phyloP scores from a whole-genome alignment of 2,797 vertebrate genomes.

The Chelidonichthys spinosus region DNA sequence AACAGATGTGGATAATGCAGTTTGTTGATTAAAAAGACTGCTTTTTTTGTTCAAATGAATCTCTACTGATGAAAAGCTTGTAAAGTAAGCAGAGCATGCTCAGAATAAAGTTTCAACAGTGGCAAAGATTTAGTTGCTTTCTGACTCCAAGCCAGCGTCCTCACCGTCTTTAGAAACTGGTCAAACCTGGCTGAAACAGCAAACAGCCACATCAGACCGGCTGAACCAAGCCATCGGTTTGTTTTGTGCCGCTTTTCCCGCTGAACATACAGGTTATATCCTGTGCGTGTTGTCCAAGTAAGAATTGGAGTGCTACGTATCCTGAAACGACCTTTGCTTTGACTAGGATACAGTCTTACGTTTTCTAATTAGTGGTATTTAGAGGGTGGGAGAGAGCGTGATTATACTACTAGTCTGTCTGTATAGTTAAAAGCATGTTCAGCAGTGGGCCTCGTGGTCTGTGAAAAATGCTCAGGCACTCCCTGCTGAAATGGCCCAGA shows the following conservation, averaged over 20 bases:
- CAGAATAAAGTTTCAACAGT: not conserved
- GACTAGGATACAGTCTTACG: conserved; percentile 5
- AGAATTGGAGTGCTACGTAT: conserved; percentile 18
- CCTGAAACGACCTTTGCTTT: conserved; percentile 60
- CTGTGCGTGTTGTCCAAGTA: not conserved
- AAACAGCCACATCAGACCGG: conserved; percentile 10
- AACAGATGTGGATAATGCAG: not conserved
- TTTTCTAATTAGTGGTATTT: conserved; percentile 39
- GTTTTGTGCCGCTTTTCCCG: conserved; percentile 28
- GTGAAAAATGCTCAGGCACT: conserved; percentile 52
- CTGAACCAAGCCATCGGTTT: conserved; percentile 19
- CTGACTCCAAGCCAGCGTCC: conserved; percentile 18
- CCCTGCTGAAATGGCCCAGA: conserved; percentile 58
- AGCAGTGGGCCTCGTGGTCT: conserved; percentile 60
- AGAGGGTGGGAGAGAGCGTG: conserved; percentile 21
- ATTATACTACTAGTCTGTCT: conserved; percentile 35
- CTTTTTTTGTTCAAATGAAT: conserved; percentile 1
- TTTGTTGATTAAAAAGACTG: not conserved
- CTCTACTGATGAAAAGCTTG: conserved; percentile 3
- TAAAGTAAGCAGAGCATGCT: not conserved
- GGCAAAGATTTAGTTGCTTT: conserved; percentile 20
- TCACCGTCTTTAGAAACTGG: conserved; percentile 25
- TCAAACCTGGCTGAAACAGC: conserved; percentile 30
- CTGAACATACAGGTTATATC: conserved; percentile 28
- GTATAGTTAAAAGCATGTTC: conserved; percentile 59